Evolutionary conservation across 2,113 vertebrate species (phyloP), one percentile per base, ranked within the genome.

Genomic region (Nothobranchius furzeri): DNA sequence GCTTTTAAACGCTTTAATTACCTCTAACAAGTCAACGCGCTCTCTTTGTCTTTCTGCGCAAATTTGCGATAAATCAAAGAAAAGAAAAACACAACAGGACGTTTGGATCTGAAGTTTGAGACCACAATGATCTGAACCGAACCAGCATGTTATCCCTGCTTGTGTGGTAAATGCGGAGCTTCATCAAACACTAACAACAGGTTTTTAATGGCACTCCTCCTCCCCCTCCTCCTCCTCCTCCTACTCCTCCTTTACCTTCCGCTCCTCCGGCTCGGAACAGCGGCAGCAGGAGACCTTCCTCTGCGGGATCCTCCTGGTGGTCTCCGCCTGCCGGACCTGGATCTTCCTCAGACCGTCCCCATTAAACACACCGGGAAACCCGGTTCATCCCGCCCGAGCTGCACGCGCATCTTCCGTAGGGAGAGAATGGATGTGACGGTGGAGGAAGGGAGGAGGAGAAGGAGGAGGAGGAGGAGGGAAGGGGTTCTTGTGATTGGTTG

Each of bases 161-260:
- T 8, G 1, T 15, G 36, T 49, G 12, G 14, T 14, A 1, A 4
- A 6, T 53, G 1, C 12, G 7, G 51, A 36, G 35, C 20, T 40
- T 67, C 47, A 49, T 13, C 20, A 73, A 30, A 72, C 66, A 81
- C 24, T 54, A 70, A 89, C 90, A 91, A 91, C 90, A 91, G 90
- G 90, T 91, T 86, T 72, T 59, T 50, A 64, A 78, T 12, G 63
- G 45, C 37, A 9, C 64, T 12, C 37, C 20, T 49, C 6, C 17
- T 45, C 15, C 2, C 8, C 53, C 49, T 30, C 53, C 14, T 9
- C 15, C 6, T 14, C 68, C 10, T 12, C 17, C 35, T 30, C 1
- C 47, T n/a, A 24, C 24, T 42, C 17, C 35, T 30, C 30, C 17
- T 20, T 52, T 49, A 35, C 10, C 40, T n/a, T 60, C 47, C 24